phyloP scores from a whole-genome alignment of 2,113 vertebrate genomes.

The Nymphicus hollandicus region DNA sequence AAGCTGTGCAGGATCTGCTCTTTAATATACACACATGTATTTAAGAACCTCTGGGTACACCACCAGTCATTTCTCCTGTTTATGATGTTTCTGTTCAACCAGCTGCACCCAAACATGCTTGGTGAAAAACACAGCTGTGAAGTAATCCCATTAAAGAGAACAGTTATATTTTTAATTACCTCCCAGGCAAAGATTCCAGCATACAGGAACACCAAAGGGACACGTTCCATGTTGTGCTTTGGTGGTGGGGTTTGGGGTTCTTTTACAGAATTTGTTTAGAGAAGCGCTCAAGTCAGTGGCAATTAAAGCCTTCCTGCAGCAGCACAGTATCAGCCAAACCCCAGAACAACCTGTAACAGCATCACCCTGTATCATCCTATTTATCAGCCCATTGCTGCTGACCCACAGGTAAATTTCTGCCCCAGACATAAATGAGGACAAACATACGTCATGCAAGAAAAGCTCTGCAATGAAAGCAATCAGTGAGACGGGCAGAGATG shows the following conservation, averaged over 20 bases:
- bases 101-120: neutral
- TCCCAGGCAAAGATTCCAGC: constrained; percentile 41
- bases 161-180: constrained; percentile 49
- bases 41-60: neutral
- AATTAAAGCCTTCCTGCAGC: constrained; percentile 61
- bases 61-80: neutral
- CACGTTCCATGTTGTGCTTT: constrained; percentile 1
- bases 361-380: neutral
- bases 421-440: constrained; percentile 35
- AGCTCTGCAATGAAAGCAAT: neutral
- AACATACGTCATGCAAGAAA: neutral
- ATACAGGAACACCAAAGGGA: neutral
- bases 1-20: neutral
- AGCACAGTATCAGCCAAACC: constrained; percentile 28
- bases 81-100: neutral
- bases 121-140: neutral
- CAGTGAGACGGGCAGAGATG: neutral
- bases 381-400: constrained; percentile 13
- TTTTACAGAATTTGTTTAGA: neutral
- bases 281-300: constrained; percentile 20
- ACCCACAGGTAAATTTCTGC: neutral
- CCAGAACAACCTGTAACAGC: constrained; percentile 33
- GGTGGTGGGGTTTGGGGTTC: neutral
- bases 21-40: neutral
- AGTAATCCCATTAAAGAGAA: constrained; percentile 14